phyloP scores from a whole-genome alignment of 2,888 invertebrate species.

The Operophtera brumata region DNA sequence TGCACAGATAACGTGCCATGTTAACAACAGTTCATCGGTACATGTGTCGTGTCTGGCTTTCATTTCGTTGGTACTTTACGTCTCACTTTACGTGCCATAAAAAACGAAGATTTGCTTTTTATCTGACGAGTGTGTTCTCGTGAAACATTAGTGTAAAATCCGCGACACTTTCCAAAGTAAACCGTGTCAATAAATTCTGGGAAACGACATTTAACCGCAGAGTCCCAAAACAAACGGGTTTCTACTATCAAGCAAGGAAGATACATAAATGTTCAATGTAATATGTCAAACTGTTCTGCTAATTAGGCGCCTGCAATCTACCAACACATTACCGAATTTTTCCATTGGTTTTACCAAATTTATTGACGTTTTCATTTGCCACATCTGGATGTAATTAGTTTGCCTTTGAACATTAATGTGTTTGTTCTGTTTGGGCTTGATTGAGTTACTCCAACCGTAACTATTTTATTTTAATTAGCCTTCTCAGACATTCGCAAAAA shows the following conservation, averaged over 20 bases:
- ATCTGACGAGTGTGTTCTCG: constrained; percentile 1
- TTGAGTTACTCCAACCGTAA: constrained; percentile 16
- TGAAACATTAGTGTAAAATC: constrained; percentile 2
- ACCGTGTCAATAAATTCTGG: constrained; percentile 9
- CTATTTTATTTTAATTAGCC: constrained; percentile 12
- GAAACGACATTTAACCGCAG: constrained; percentile 6
- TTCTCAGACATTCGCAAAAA: constrained; percentile 3
- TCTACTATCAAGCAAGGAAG: neutral
- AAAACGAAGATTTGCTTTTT: constrained; percentile 17
- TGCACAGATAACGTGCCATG: too few species aligned
- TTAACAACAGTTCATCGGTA: constrained; percentile 3
- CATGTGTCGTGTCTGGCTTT: constrained; percentile 28
- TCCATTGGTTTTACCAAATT: constrained; percentile 20
- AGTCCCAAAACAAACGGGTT: constrained; percentile 10
- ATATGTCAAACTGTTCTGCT: constrained; percentile 4
- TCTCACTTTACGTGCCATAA: constrained; percentile 6
- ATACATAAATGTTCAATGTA: constrained; percentile 1
- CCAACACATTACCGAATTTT: constrained; percentile 11
- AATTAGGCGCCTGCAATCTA: neutral
- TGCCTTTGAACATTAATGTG: constrained; percentile 18
- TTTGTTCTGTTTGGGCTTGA: constrained; percentile 22
- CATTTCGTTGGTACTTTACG: constrained; percentile 21
- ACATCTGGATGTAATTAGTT: constrained; percentile 27
- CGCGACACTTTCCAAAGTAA: constrained; percentile 10
- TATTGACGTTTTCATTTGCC: constrained; percentile 18